A percentile compares a stretch with the other conserved stretches of the same genome.
Conservation (phyloP, 2,888 invertebrate species). For the Diaperis boleti region DNA sequence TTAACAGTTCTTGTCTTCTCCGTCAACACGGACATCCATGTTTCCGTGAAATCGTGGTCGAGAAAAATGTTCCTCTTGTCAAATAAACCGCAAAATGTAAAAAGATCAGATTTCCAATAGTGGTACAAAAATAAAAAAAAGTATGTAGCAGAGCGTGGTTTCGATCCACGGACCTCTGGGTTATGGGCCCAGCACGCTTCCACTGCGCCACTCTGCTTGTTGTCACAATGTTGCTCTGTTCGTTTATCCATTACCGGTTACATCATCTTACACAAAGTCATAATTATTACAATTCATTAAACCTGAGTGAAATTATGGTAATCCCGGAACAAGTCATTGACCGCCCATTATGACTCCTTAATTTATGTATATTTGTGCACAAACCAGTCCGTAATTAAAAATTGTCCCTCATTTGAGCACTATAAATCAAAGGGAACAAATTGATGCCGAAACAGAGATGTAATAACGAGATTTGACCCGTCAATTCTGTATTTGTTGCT, state of each 20-base stretch:
- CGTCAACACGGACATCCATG: constrained; percentile 7
- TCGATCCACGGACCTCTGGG: constrained; percentile 94
- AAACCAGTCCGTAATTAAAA: constrained; percentile 8
- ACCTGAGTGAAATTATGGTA: neutral
- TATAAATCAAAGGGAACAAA: constrained; percentile 10
- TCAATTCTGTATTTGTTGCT: neutral
- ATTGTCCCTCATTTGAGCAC: neutral
- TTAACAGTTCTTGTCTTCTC: constrained; percentile 4
- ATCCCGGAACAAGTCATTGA: neutral
- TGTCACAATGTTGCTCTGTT: too few relatives aligned
- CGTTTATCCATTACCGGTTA: neutral
- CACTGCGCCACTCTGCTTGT: constrained; percentile 86
- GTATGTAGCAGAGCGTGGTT: constrained; percentile 82
- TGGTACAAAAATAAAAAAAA: constrained; percentile 3
- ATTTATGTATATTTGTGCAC: constrained; percentile 7
- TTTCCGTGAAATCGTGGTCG: neutral
- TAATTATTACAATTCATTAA: neutral
- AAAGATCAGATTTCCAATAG: too few relatives aligned
- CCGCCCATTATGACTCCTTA: neutral
- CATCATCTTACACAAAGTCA: neutral
- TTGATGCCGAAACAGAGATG: constrained; percentile 3
- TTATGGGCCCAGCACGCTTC: constrained; percentile 87
- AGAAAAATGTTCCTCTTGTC: neutral
- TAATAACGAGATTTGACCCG: neutral
- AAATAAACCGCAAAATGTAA: too few relatives aligned